phyloP scores from a whole-genome alignment of 2,113 vertebrate species.

The Nasalis larvatus region DNA sequence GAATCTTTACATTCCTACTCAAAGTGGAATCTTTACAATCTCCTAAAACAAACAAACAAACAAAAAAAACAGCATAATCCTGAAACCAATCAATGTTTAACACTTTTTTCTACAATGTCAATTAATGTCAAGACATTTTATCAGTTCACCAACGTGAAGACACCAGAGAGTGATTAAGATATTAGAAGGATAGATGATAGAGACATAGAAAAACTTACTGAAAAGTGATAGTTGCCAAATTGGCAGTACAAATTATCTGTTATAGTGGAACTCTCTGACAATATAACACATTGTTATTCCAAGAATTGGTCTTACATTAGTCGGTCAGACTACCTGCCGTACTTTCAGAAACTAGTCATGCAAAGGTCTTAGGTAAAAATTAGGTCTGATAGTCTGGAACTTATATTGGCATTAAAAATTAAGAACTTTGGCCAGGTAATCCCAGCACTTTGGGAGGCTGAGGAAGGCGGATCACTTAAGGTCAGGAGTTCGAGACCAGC shows the following conservation, averaged over 20 bases:
- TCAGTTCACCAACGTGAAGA: constrained; percentile 16
- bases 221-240: not conserved
- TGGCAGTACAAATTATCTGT: not conserved
- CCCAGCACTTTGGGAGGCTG: too few species aligned
- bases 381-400: not conserved
- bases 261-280: not conserved
- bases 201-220: not conserved
- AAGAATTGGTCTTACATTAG: not conserved
- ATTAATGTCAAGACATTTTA: not conserved
- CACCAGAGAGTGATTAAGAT: not conserved
- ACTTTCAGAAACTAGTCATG: constrained; percentile 34
- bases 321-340: not conserved
- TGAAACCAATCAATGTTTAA: not conserved
- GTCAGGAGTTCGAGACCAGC: too few species aligned
- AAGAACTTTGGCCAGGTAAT: not conserved
- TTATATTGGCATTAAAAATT: constrained; percentile 33
- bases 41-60: constrained; percentile 18
- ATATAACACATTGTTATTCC: not conserved
- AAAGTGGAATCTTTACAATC: not conserved
- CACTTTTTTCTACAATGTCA: not conserved
- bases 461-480: too few species aligned
- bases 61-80: not conserved
- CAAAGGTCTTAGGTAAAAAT: constrained; percentile 35
- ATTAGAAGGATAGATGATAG: not conserved
- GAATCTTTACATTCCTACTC: not conserved